phyloP scores from a whole-genome alignment of 2,888 invertebrate genomes.

The Noctua janthina region DNA sequence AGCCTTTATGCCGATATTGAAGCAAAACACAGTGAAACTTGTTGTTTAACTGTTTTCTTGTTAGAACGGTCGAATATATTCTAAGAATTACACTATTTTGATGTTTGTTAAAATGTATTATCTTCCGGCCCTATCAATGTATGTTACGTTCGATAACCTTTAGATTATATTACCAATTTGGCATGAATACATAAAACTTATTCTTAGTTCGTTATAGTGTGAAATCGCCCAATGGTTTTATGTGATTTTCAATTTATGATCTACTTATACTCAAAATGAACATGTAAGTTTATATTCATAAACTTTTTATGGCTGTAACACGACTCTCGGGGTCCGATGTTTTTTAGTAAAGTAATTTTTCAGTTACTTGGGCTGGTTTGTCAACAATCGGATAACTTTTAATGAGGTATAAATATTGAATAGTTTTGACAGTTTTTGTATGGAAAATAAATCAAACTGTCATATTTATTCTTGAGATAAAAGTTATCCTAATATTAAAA shows the following conservation, averaged over 20 bases:
- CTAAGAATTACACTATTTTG: constrained; percentile 3
- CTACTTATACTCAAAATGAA: neutral
- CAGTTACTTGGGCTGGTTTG: neutral
- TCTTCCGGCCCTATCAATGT: constrained; percentile 23
- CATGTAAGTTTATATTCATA: neutral
- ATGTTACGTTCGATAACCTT: constrained; percentile 52
- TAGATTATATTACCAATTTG: constrained; percentile 36
- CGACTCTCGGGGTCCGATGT: neutral
- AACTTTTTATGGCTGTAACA: neutral
- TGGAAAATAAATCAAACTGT: neutral
- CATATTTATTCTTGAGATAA: neutral
- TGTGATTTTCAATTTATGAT: neutral
- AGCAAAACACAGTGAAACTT: constrained; percentile 30
- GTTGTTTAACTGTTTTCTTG: constrained; percentile 32
- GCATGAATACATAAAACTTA: constrained; percentile 21
- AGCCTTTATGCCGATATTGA: constrained; percentile 37
- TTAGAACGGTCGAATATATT: constrained; percentile 10
- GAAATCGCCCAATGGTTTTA: neutral
- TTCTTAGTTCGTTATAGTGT: constrained; percentile 1
- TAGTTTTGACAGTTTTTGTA: neutral
- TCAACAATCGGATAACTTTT: neutral
- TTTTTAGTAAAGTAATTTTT: neutral
- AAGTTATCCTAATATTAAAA: neutral
- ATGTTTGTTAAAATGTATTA: constrained; percentile 39
- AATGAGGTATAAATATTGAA: neutral